These are phyloP conservation scores for Nomada fucata DNA, from an alignment of 2,888 invertebrate species.

Conservation along the genomic window DNA sequence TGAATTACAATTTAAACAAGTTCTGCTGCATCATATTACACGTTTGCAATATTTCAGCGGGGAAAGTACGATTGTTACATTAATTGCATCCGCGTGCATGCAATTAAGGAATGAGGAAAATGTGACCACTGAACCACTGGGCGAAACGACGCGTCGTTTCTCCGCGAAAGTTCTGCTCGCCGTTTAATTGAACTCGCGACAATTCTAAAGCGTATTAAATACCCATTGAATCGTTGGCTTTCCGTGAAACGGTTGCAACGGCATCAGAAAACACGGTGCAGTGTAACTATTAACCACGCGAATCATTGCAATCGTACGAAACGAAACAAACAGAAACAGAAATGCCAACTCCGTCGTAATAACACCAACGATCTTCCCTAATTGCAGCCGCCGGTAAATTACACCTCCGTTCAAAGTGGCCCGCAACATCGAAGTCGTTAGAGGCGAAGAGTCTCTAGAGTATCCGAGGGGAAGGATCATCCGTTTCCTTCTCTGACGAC, in stretches of 20 bases:
- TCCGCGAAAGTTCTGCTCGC: neutral
- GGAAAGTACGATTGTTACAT: neutral
- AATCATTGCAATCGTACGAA: neutral
- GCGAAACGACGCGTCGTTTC: neutral
- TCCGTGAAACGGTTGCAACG: neutral
- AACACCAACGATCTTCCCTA: neutral
- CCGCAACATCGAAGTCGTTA: neutral
- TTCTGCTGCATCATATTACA: too few species aligned
- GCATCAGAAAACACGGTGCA: too few species aligned
- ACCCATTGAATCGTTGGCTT: neutral
- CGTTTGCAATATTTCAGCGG: too few species aligned
- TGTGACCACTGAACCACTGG: neutral
- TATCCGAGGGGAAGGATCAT: neutral
- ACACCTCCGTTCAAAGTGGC: neutral
- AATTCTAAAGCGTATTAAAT: neutral
- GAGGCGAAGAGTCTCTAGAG: neutral
- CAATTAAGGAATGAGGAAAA: neutral
- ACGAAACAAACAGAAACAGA: neutral
- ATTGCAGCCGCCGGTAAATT: neutral
- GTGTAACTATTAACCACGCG: neutral
- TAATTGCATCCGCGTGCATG: conserved; percentile 5
- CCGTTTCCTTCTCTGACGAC: neutral
- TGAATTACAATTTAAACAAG: too few species aligned
- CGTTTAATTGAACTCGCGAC: conserved; percentile 10
- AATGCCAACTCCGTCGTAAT: neutral